Percentiles rank a stretch among this genome's conserved stretches.
phyloP scores from a whole-genome alignment of 2,797 vertebrate genomes.

The Chrysocyon brachyurus region DNA sequence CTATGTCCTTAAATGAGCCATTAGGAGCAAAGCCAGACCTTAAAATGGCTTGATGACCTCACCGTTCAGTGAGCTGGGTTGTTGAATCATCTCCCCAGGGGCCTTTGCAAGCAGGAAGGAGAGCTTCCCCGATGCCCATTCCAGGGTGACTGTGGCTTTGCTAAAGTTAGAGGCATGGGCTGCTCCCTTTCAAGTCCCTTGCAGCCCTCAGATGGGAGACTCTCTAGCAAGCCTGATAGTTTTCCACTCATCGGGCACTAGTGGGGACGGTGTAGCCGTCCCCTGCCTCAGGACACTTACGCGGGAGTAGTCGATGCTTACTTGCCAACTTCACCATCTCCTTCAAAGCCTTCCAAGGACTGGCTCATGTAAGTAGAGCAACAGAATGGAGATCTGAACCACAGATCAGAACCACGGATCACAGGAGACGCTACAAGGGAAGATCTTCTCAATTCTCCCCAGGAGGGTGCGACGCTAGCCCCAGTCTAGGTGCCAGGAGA shows the following conservation, averaged over 20 bases:
- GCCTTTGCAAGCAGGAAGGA: fast-evolving
- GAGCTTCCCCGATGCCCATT: fast-evolving
- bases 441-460: fast-evolving
- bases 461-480: fast-evolving
- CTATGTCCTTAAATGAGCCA: neutral
- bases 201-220: fast-evolving
- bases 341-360: fast-evolving
- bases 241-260: fast-evolving
- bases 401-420: neutral
- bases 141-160: fast-evolving
- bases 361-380: too few species aligned
- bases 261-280: fast-evolving
- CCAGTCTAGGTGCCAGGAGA: neutral
- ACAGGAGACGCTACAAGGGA: fast-evolving
- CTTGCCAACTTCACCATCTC: neutral
- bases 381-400: neutral
- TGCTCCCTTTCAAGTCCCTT: neutral
- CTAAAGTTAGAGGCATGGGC: too few species aligned
- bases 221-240: neutral
- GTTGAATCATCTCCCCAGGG: neutral
- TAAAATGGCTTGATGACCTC: neutral
- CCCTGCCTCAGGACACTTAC: neutral
- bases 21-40: too few species aligned
- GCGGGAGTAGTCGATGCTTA: fast-evolving
- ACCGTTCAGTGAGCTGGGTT: too few species aligned